Conservation (phyloP, 2,888 invertebrate genomes). For the Hirtodrosophila alboralis region DNA sequence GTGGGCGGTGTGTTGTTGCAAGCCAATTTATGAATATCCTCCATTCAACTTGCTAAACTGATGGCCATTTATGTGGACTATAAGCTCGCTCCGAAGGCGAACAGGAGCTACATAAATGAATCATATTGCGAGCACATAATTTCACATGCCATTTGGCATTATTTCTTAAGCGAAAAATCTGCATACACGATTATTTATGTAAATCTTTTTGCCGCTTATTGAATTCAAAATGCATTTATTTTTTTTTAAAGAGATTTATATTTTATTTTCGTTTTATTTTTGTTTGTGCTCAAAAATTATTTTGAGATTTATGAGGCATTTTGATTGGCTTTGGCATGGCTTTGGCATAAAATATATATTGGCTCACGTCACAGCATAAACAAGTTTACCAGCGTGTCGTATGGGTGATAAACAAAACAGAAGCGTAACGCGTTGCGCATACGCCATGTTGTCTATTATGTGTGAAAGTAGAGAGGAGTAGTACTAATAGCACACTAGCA, state of each 20-base stretch:
- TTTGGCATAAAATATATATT: slow-evolving; percentile 42
- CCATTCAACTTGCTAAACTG: slow-evolving; percentile 13
- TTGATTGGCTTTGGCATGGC: slow-evolving; percentile 48
- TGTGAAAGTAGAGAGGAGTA: background rate
- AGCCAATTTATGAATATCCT: slow-evolving; percentile 36
- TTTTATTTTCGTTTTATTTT: slow-evolving; percentile 2
- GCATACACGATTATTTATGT: slow-evolving; percentile 27
- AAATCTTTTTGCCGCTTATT: slow-evolving; percentile 31
- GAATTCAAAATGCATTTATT: slow-evolving; percentile 36
- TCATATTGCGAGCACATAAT: slow-evolving; percentile 6
- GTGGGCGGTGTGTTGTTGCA: background rate
- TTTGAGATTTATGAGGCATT: slow-evolving; percentile 50
- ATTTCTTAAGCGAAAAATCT: slow-evolving; percentile 3
- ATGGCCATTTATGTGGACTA: slow-evolving; percentile 9
- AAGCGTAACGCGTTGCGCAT: slow-evolving; percentile 29
- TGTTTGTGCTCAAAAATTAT: slow-evolving; percentile 26
- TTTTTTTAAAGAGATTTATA: slow-evolving; percentile 18
- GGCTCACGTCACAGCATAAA: slow-evolving; percentile 50
- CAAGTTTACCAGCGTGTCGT: slow-evolving; percentile 41
- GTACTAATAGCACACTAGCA: slow-evolving; percentile 25
- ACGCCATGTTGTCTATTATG: slow-evolving; percentile 31
- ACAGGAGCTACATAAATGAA: background rate
- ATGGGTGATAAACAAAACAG: slow-evolving; percentile 38
- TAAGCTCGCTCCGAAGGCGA: background rate
- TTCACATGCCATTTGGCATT: slow-evolving; percentile 2